Percentiles rank a stretch among this genome's conserved stretches.
Conservation (phyloP, 1,140 invertebrate species). For the Drosophila nigromelanica region DNA sequence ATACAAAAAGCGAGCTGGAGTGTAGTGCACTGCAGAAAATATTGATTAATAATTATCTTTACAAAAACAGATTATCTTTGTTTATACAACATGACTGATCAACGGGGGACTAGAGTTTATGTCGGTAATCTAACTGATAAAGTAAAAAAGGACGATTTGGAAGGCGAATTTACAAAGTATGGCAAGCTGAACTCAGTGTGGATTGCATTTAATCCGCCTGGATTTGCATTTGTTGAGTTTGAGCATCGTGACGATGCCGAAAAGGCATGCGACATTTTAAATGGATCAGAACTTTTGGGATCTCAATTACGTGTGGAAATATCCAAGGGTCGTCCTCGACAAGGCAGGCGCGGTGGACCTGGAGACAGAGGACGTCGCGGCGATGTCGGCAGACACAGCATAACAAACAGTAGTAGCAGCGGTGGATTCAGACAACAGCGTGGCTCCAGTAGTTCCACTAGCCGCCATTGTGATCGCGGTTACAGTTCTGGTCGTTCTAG, state of each 20-base stretch:
- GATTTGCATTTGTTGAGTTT: constrained; percentile 99
- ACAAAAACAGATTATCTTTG: constrained; percentile 49
- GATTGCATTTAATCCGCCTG: constrained; percentile 97
- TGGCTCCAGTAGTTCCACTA: constrained; percentile 76
- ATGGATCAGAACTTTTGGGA: constrained; percentile 93
- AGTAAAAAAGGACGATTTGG: constrained; percentile 94
- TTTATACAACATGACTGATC: constrained; percentile 78
- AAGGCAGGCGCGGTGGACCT: constrained; percentile 85
- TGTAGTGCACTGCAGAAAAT: constrained; percentile 60
- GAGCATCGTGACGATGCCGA: constrained; percentile 97
- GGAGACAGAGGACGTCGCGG: constrained; percentile 85
- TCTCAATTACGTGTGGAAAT: constrained; percentile 93
- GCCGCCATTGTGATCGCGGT: constrained; percentile 82
- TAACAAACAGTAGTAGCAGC: constrained; percentile 83
- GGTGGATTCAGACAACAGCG: constrained; percentile 80
- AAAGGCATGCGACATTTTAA: constrained; percentile 95
- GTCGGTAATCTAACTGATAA: constrained; percentile 92
- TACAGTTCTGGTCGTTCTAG: constrained; percentile 85
- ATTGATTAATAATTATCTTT: constrained; percentile 72
- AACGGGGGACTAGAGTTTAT: constrained; percentile 90
- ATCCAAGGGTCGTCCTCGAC: constrained; percentile 88
- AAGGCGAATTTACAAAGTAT: constrained; percentile 93
- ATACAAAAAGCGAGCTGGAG: constrained; percentile 63
- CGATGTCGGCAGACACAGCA: constrained; percentile 84
- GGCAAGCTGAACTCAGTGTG: constrained; percentile 97